Evolutionary conservation across 2,888 invertebrate species (phyloP).

Genomic region (Meiosimyza decipiens): DNA sequence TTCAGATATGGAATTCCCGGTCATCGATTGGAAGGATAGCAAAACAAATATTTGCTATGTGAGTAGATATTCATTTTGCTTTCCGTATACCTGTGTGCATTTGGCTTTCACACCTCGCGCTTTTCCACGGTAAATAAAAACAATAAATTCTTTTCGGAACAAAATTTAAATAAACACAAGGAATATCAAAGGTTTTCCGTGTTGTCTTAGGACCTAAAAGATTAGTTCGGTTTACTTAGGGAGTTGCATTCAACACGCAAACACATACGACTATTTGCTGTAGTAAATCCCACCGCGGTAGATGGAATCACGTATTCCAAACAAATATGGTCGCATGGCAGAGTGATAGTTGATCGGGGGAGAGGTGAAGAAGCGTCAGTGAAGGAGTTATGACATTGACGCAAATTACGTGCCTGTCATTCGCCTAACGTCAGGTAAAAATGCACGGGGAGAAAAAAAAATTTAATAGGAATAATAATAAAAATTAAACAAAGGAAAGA

Average conservation of each 20-base stretch:
- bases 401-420: background rate
- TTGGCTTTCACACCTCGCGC: conserved; percentile 36
- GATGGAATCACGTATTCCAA: conserved; percentile 33
- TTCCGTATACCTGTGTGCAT: background rate
- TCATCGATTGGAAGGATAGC: too few species aligned
- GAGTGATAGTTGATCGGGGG: background rate
- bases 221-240: background rate
- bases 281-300: conserved; percentile 27
- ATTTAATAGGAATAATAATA: background rate
- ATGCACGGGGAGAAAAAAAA: background rate
- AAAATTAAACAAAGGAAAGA: background rate
- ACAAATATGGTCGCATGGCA: conserved; percentile 16
- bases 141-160: conserved; percentile 19
- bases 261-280: conserved; percentile 18
- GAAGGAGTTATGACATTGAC: conserved; percentile 6
- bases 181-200: conserved; percentile 3
- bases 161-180: conserved; percentile 28
- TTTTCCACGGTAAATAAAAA: conserved; percentile 24
- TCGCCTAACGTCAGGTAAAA: background rate
- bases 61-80: too few species aligned
- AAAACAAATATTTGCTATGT: too few species aligned
- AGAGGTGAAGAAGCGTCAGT: background rate
- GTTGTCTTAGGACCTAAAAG: conserved; percentile 31
- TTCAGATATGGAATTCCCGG: background rate
- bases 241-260: background rate